Evolutionary conservation across 2,113 vertebrate genomes (phyloP).

Genomic region (Sinocyclocheilus grahami): DNA sequence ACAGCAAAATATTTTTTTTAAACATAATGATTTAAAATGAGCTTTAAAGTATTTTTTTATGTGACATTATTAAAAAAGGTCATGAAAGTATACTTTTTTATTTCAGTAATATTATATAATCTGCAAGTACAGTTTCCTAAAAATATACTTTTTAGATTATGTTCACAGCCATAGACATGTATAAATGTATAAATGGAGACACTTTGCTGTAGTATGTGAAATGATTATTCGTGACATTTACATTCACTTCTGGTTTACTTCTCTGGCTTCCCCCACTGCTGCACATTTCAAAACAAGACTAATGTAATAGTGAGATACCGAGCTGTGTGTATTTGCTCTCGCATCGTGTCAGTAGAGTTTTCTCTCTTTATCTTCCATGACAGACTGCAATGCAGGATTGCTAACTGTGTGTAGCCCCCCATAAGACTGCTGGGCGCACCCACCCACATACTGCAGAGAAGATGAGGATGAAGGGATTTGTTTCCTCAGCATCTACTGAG

Average conservation of each 20-base stretch:
- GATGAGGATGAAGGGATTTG: constrained; percentile 1
- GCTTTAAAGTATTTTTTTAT: no score
- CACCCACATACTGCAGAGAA: constrained; percentile 32
- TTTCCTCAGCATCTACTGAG: constrained; percentile 42
- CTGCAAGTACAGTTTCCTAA: background rate
- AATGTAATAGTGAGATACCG: background rate
- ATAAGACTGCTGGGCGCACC: constrained; percentile 6
- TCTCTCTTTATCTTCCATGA: background rate
- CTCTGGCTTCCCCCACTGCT: constrained; percentile 1
- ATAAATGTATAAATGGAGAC: background rate
- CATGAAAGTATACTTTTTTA: background rate
- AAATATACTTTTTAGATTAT: background rate
- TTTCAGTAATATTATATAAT: background rate
- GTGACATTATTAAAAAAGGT: background rate
- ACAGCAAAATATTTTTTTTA: no score
- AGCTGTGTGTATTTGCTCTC: background rate
- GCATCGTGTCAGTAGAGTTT: background rate
- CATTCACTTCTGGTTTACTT: background rate
- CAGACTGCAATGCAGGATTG: background rate
- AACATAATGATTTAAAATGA: no score
- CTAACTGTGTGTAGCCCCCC: background rate
- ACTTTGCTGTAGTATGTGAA: background rate
- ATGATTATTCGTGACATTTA: constrained; percentile 10
- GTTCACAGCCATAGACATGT: background rate
- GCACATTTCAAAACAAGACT: background rate